Percentiles rank a stretch among this genome's conserved stretches.
Conservation (phyloP, 2,113 vertebrate species). For the Tenrec ecaudatus region DNA sequence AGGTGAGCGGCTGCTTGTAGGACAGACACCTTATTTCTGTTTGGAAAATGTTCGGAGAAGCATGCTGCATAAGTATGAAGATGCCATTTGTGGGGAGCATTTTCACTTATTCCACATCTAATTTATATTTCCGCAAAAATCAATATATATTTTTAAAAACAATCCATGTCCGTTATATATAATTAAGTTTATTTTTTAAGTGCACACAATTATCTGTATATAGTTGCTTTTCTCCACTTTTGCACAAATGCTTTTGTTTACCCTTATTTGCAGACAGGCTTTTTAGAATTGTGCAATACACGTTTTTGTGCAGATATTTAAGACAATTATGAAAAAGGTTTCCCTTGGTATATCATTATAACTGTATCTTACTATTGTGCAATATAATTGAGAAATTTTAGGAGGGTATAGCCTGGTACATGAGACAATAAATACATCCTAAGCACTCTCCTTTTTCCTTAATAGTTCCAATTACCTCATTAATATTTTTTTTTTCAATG, state of each 20-base stretch:
- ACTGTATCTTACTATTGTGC: conserved; percentile 53
- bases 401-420: conserved; percentile 63
- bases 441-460: conserved; percentile 70
- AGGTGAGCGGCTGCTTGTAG: not conserved
- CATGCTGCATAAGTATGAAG: not conserved
- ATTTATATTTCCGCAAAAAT: not conserved
- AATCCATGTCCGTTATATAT: not conserved
- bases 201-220: not conserved
- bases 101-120: not conserved
- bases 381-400: conserved; percentile 68
- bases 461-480: conserved; percentile 84
- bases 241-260: conserved; percentile 59
- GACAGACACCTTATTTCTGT: conserved; percentile 60
- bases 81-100: not conserved
- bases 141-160: not conserved
- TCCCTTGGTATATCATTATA: conserved; percentile 61
- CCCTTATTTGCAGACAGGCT: conserved; percentile 1
- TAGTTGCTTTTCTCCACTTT: not conserved
- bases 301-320: conserved; percentile 47
- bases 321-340: conserved; percentile 71
- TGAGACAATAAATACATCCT: conserved; percentile 75
- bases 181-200: not conserved
- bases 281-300: conserved; percentile 41
- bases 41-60: conserved; percentile 41
- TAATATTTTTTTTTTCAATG: conserved; percentile 88